Evolutionary conservation across 1,140 invertebrate species (phyloP).

Genomic region (Drosophila tani): DNA sequence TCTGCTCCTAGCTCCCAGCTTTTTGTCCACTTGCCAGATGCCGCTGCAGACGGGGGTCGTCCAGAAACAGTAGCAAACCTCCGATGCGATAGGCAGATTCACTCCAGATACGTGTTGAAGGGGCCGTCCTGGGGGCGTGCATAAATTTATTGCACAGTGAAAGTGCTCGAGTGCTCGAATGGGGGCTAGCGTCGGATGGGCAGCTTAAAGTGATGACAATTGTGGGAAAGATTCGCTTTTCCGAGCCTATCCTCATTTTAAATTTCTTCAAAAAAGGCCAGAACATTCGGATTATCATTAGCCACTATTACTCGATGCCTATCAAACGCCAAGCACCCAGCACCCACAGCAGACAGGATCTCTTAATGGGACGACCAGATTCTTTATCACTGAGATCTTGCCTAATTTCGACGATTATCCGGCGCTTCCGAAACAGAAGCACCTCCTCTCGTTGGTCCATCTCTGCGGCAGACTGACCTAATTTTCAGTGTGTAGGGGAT

Average conservation of each 20-base stretch:
- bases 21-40: conserved; percentile 59
- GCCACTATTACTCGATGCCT: conserved; percentile 44
- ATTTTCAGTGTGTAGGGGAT: conserved; percentile 62
- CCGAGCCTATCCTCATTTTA: background rate
- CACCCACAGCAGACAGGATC: conserved; percentile 12
- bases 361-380: conserved; percentile 53
- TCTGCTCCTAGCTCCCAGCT: background rate
- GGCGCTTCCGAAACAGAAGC: conserved; percentile 65
- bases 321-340: conserved; percentile 19
- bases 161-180: conserved; percentile 24
- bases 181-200: conserved; percentile 8
- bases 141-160: conserved; percentile 57
- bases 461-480: conserved; percentile 61
- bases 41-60: conserved; percentile 35
- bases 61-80: conserved; percentile 65
- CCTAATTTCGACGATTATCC: conserved; percentile 77
- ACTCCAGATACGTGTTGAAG: conserved; percentile 45
- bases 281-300: background rate
- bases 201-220: conserved; percentile 23
- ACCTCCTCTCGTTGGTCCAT: conserved; percentile 13
- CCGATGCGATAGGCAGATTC: conserved; percentile 34
- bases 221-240: conserved; percentile 19
- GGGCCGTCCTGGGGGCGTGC: conserved; percentile 51
- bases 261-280: background rate
- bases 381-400: conserved; percentile 56